Evolutionary conservation across 1,140 invertebrate species (phyloP).

Genomic region (Drosophila sucinea): DNA sequence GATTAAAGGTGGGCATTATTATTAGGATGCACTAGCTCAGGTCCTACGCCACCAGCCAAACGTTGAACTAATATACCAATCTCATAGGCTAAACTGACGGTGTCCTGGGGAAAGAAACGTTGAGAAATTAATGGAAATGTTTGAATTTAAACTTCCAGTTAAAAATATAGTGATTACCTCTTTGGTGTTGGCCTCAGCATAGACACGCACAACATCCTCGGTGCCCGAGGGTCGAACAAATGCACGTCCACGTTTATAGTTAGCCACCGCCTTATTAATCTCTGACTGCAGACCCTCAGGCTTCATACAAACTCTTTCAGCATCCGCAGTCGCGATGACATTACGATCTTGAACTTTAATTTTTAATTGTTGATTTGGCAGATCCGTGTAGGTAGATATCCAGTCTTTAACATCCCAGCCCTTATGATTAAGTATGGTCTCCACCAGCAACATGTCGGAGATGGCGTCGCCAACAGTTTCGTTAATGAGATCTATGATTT

Average conservation of each 20-base stretch:
- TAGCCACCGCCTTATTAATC: constrained; percentile 89
- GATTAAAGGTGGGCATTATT: constrained; percentile 73
- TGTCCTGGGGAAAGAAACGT: constrained; percentile 83
- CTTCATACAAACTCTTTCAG: constrained; percentile 90
- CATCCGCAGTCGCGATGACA: constrained; percentile 92
- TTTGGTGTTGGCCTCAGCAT: constrained; percentile 95
- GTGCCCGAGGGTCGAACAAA: constrained; percentile 99
- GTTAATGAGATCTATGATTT: constrained; percentile 94
- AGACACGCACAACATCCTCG: constrained; percentile 97
- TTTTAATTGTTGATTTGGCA: constrained; percentile 95
- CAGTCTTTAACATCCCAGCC: constrained; percentile 92
- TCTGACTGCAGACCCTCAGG: constrained; percentile 92
- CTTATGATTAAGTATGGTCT: constrained; percentile 92
- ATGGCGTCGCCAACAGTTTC: constrained; percentile 98
- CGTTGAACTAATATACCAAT: constrained; percentile 90
- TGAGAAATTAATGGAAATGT: not conserved
- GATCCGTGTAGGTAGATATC: constrained; percentile 88
- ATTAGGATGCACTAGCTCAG: constrained; percentile 83
- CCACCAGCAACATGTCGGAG: constrained; percentile 97
- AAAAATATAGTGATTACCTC: constrained; percentile 75
- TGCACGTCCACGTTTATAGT: constrained; percentile 89
- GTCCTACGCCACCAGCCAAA: constrained; percentile 89
- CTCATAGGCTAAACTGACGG: constrained; percentile 89
- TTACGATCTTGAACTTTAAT: constrained; percentile 94
- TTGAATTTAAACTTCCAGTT: too few relatives aligned